Evolutionary conservation across 2,113 vertebrate genomes (phyloP), one percentile per base, ranked within the genome.

Genomic region (Pionites leucogaster): DNA sequence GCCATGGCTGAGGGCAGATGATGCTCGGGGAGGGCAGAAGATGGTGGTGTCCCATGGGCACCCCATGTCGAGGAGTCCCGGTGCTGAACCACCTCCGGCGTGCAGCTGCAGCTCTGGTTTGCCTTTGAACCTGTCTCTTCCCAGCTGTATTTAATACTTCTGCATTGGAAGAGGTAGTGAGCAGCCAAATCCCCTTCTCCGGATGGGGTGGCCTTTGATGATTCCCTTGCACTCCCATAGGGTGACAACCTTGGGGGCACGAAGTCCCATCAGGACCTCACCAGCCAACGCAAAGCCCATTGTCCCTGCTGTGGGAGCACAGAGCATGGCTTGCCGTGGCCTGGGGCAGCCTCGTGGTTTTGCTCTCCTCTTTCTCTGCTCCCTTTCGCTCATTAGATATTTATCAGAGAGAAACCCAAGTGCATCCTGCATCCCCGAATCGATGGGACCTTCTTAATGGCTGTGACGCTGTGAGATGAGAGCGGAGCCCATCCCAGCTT

Each of bases 61-160:
- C 41, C 39, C 77, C n/a, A 3, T 1, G 25, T 18, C 0, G 0
- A 57, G 41, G 18, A n/a, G 17, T 47, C 53, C 35, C 15, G 6
- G 25, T 3, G 1, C 33, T 2, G 1, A 60, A 6, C 12, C 0
- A 0, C 44, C 39, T 39, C 72, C 19, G 59, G 31, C 31, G 2
- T 18, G 46, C 39, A 72, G 46, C 71, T 2, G 14, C 82, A 62
- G 60, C 55, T 62, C 83, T 49, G 41, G n/a, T 57, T 35, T 11
- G 19, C 49, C 42, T 67, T 27, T 13, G 46, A 37, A n/a, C 16
- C 18, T 14, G 55, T 16, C 42, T 53, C 44, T 83, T 69, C 20
- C 17, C 3, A 0, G 28, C 42, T n/a, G 17, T 33, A 7, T 60
- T 84, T 60, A 46, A 16, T 27, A 24, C 7, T 50, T 16, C 55